Evolutionary conservation across 2,113 vertebrate genomes (phyloP).

Genomic region (Typhlomys cinereus): DNA sequence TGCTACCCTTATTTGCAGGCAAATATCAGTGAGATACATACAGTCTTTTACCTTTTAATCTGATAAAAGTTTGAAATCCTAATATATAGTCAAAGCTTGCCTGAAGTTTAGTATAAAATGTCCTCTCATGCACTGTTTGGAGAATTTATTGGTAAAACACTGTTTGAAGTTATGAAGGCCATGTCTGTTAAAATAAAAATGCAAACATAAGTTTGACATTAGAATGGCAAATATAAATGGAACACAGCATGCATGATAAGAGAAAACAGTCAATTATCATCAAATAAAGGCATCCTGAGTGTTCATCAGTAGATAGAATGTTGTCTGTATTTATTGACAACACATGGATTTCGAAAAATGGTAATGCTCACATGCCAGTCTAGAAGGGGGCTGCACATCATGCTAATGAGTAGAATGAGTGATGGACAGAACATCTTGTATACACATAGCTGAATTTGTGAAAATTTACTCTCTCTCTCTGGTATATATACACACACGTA

Average conservation of each 20-base stretch:
- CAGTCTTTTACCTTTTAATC: neutral
- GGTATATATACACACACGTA: too few relatives aligned
- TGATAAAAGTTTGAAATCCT: constrained; percentile 22
- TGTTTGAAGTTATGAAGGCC: neutral
- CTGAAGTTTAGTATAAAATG: neutral
- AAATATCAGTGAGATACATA: neutral
- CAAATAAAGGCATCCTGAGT: neutral
- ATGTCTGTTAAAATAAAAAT: neutral
- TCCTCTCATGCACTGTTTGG: neutral
- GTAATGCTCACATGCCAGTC: neutral
- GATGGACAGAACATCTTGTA: neutral
- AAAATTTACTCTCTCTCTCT: neutral
- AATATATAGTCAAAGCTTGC: neutral
- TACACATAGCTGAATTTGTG: neutral
- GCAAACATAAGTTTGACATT: neutral
- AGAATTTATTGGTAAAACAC: neutral
- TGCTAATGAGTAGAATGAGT: neutral
- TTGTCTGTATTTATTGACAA: neutral
- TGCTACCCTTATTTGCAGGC: neutral
- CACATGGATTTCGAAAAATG: neutral
- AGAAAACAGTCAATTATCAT: neutral
- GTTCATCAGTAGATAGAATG: neutral
- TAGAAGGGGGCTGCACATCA: neutral
- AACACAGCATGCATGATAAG: neutral
- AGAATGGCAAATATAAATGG: neutral